A percentile compares a stretch with the other conserved stretches of the same genome.
Evolutionary conservation across 2,113 vertebrate genomes (phyloP).

Genomic region (Pterocles burchelli): DNA sequence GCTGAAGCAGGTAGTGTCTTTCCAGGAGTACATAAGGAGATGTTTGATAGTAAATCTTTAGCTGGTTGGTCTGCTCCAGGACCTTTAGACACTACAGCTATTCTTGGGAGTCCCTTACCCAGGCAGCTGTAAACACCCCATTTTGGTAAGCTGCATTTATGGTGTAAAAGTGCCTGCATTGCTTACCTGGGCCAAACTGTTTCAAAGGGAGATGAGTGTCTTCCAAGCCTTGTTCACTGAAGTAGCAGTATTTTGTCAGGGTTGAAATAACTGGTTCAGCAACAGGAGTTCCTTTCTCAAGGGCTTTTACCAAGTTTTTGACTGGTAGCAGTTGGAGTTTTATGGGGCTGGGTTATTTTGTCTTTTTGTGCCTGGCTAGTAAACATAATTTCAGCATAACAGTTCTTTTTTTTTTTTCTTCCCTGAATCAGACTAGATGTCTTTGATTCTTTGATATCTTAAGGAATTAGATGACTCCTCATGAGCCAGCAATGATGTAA

Average conservation of each 20-base stretch:
- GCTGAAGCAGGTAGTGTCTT: background rate
- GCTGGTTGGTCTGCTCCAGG: background rate
- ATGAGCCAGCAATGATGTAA: background rate
- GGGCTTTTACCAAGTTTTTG: background rate
- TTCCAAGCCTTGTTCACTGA: background rate
- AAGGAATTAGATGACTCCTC: background rate
- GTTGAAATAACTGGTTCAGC: background rate
- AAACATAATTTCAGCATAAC: background rate
- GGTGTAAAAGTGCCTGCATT: background rate
- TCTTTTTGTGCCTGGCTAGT: background rate
- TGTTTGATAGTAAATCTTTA: background rate
- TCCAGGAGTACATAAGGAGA: background rate
- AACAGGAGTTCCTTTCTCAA: background rate
- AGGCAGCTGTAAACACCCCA: background rate
- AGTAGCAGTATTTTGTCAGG: background rate
- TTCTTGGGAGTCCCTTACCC: background rate
- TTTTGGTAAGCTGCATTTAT: background rate
- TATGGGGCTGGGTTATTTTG: background rate
- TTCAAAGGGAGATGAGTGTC: background rate
- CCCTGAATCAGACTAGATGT: background rate
- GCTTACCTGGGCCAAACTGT: background rate
- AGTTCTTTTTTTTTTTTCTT: background rate
- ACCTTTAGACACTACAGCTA: background rate
- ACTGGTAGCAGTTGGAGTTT: background rate
- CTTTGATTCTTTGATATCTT: background rate